These are phyloP conservation scores for Mythimna loreyi DNA, from an alignment of 2,888 invertebrate species.

Conservation along the genomic window DNA sequence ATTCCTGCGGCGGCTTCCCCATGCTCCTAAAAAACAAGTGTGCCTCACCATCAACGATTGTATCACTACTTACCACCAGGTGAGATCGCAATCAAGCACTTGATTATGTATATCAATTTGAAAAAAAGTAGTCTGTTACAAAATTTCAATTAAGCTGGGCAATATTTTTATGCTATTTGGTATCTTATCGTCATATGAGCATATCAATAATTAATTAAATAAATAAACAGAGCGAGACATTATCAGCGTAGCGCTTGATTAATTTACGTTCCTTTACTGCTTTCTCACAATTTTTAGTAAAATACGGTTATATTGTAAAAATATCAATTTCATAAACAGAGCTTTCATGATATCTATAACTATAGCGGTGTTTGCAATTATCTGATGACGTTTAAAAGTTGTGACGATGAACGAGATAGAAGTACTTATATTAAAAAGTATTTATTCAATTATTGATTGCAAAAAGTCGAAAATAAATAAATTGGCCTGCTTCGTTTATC, in stretches of 20 bases:
- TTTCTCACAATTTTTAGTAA: not conserved
- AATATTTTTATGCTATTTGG: not conserved
- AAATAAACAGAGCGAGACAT: not conserved
- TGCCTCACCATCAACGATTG: too few relatives aligned
- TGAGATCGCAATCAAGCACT: too few relatives aligned
- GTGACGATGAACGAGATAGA: not conserved
- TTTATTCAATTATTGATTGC: not conserved
- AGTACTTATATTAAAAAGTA: too few relatives aligned
- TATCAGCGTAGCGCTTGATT: not conserved
- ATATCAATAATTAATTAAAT: not conserved
- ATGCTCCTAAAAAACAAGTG: too few relatives aligned
- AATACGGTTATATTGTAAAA: not conserved
- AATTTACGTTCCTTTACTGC: not conserved
- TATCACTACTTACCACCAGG: too few relatives aligned
- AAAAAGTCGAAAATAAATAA: not conserved
- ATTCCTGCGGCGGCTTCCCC: too few relatives aligned
- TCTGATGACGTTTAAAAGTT: not conserved
- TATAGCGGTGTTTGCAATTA: not conserved
- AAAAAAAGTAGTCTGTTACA: too few relatives aligned
- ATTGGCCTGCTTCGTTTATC: slow-evolving; percentile 2
- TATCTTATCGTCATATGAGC: too few relatives aligned
- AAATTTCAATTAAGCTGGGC: not conserved
- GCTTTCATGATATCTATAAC: not conserved
- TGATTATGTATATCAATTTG: too few relatives aligned
- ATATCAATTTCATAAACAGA: too few relatives aligned